A percentile compares a stretch with the other conserved stretches of the same genome.
Conservation (phyloP, 1,140 invertebrate species). For the Dryas iulia region DNA sequence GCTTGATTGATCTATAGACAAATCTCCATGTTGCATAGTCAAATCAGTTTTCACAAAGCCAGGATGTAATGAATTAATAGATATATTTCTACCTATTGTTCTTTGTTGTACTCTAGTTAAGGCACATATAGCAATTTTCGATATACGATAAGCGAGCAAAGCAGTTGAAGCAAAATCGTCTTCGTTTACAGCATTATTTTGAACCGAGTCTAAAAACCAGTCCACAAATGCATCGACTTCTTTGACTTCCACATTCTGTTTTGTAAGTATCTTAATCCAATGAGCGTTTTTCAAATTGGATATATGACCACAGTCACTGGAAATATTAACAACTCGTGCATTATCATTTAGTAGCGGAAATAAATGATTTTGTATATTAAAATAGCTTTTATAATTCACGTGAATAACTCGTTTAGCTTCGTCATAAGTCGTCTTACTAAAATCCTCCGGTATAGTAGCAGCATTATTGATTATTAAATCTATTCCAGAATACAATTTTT, state of each 20-base stretch:
- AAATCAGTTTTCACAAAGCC: slow-evolving; percentile 41
- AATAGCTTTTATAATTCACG: slow-evolving; percentile 84
- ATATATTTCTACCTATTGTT: slow-evolving; percentile 36
- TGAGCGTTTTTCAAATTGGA: slow-evolving; percentile 35
- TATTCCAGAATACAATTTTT: slow-evolving; percentile 84
- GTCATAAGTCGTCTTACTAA: slow-evolving; percentile 80
- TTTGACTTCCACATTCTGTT: slow-evolving; percentile 69
- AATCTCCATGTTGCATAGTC: slow-evolving; percentile 27
- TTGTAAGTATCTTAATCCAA: slow-evolving; percentile 52
- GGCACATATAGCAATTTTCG: slow-evolving; percentile 39
- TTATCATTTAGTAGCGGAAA: slow-evolving; percentile 85
- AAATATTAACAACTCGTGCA: slow-evolving; percentile 87
- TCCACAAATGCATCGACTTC: slow-evolving; percentile 70
- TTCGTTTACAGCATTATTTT: slow-evolving; percentile 31
- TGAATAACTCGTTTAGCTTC: slow-evolving; percentile 85
- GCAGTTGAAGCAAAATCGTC: slow-evolving; percentile 33
- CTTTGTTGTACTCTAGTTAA: slow-evolving; percentile 39
- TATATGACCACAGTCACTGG: slow-evolving; percentile 84
- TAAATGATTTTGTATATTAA: slow-evolving; percentile 82
- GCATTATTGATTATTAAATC: slow-evolving; percentile 93
- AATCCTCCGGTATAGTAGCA: slow-evolving; percentile 83
- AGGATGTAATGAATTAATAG: slow-evolving; percentile 40
- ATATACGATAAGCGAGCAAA: slow-evolving; percentile 35
- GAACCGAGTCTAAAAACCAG: slow-evolving; percentile 39
- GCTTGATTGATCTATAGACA: slow-evolving; percentile 34